These are phyloP conservation scores for Agrotis exclamationis DNA, from an alignment of 2,888 invertebrate genomes.

Conservation along the genomic window DNA sequence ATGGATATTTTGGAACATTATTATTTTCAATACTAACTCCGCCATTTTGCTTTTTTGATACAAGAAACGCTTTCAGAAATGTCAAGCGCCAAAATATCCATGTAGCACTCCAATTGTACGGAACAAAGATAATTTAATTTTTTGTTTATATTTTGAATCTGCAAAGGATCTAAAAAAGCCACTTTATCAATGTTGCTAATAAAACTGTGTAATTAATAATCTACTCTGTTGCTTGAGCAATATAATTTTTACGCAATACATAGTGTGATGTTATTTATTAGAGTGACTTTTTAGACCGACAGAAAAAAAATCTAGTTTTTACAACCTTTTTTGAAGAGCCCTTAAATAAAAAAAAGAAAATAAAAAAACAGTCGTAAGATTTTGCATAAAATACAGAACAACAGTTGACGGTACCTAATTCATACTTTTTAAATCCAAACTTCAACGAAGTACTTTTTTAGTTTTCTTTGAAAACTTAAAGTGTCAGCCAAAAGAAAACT, in stretches of 20 bases:
- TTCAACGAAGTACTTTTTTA: conserved; percentile 62
- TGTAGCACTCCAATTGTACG: background rate
- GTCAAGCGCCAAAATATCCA: background rate
- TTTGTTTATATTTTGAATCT: conserved; percentile 13
- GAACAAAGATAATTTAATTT: background rate
- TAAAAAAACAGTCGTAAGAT: conserved; percentile 23
- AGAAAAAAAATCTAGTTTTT: conserved; percentile 31
- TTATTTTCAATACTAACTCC: background rate
- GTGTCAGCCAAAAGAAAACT: conserved; percentile 46
- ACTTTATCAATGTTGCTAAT: too few relatives aligned
- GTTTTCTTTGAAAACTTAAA: conserved; percentile 68
- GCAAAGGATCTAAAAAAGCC: too few relatives aligned
- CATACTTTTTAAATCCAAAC: conserved; percentile 54
- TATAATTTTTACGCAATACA: too few relatives aligned
- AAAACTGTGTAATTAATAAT: too few relatives aligned
- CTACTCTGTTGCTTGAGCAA: too few relatives aligned
- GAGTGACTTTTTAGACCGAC: background rate
- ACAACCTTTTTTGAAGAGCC: conserved; percentile 12
- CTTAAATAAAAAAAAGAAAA: conserved; percentile 34
- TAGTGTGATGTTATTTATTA: too few relatives aligned
- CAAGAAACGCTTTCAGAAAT: background rate
- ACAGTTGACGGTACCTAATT: conserved; percentile 55
- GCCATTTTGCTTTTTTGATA: background rate
- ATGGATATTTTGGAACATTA: background rate
- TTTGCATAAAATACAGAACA: conserved; percentile 54